phyloP scores from a whole-genome alignment of 2,888 invertebrate species.

The Zaprionus obscuricornis region DNA sequence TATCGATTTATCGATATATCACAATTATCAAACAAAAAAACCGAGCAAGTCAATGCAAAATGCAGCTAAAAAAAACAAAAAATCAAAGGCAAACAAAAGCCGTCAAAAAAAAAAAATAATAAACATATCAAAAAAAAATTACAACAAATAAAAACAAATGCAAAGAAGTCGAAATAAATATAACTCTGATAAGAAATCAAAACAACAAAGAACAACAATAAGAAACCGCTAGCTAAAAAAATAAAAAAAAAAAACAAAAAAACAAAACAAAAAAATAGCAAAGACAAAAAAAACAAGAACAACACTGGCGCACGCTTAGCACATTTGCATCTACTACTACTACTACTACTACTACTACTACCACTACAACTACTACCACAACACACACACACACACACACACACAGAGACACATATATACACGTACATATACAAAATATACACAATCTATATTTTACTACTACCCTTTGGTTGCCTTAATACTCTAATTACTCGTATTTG shows the following conservation, averaged over 20 bases:
- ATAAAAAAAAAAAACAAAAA: constrained; percentile 23
- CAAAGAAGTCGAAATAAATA: constrained; percentile 33
- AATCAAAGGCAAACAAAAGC: no score
- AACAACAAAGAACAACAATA: constrained; percentile 7
- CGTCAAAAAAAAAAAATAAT: constrained; percentile 19
- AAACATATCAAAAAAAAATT: constrained; percentile 21
- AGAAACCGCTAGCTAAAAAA: constrained; percentile 48
- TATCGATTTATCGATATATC: constrained; percentile 60
- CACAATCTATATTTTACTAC: constrained; percentile 13
- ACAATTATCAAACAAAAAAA: constrained; percentile 44
- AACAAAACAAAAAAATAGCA: constrained; percentile 14
- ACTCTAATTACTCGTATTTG: constrained; percentile 10
- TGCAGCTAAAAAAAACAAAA: constrained; percentile 50
- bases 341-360: constrained; percentile 24
- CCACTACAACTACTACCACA: constrained; percentile 18
- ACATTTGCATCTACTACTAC: constrained; percentile 62
- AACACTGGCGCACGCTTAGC: constrained; percentile 69
- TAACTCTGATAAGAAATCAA: constrained; percentile 32
- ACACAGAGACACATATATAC: constrained; percentile 9
- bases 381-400: constrained; percentile 21
- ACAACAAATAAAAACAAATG: constrained; percentile 32
- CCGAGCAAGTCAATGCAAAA: constrained; percentile 65
- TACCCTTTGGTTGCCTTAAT: constrained; percentile 27
- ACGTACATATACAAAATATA: constrained; percentile 1
- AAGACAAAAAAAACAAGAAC: constrained; percentile 33